A percentile compares a stretch with the other conserved stretches of the same genome.
Evolutionary conservation across 2,888 invertebrate species (phyloP).

Genomic region (Conchocele bisecta): DNA sequence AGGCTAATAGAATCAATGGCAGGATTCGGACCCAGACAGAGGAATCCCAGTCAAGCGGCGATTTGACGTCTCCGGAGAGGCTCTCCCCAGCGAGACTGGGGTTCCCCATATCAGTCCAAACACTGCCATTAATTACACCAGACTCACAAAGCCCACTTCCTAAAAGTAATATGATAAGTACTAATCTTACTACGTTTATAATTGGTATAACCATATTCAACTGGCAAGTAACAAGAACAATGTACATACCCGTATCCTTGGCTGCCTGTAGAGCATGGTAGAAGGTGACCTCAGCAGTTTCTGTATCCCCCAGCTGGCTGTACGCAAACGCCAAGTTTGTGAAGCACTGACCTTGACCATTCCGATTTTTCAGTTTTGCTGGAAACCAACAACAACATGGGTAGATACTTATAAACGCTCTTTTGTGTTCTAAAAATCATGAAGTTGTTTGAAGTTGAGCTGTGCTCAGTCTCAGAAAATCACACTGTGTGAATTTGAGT

Average conservation of each 20-base stretch:
- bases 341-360: conserved; percentile 78
- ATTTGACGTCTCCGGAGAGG: too few relatives aligned
- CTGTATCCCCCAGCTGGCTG: conserved; percentile 69
- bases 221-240: not conserved
- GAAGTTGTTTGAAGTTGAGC: not conserved
- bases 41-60: too few relatives aligned
- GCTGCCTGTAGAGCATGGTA: conserved; percentile 77
- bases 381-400: conserved; percentile 20
- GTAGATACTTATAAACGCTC: too few relatives aligned
- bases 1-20: not conserved
- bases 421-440: too few relatives aligned
- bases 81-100: too few relatives aligned
- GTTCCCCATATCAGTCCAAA: too few relatives aligned
- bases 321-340: conserved; percentile 77
- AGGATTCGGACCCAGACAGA: not conserved
- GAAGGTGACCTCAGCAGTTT: conserved; percentile 70
- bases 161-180: too few relatives aligned
- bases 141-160: not conserved
- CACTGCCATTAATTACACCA: not conserved
- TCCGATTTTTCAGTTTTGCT: conserved; percentile 66
- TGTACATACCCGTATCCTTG: conserved; percentile 71
- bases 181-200: too few relatives aligned
- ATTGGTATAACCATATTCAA: too few relatives aligned
- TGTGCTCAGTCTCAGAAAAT: not conserved
- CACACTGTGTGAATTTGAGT: not conserved